Base-by-base conservation (phyloP, 2,113 vertebrate species). In the Cairina moschata region DNA sequence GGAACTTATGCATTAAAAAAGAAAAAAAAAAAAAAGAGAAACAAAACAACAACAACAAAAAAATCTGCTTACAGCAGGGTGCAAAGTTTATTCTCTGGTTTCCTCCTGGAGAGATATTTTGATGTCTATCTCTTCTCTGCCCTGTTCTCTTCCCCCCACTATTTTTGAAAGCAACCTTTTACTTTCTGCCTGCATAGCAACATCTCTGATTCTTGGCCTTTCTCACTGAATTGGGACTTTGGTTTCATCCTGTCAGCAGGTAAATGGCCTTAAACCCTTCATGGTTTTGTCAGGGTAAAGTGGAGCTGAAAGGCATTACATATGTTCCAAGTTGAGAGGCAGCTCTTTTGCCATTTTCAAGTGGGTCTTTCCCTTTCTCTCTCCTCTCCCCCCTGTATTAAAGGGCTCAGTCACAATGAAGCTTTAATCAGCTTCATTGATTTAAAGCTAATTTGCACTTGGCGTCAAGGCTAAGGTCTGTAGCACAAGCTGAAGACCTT, bases 371-470 rank as follows among this genome's bases (percentile, higher is more conserved):
- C 50, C 94, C 95, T 97, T 95, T 92, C 86, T 89, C 54, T 79
- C 81, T 63, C 93, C 86, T 11, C 65, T 34, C 0, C 92, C 90
- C 80, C 95, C 97, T 93, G 96, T 97, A 92, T 97, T 98, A 98
- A 95, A 98, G 87, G 91, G 94, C 92, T 97, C 87, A 60, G 86
- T 91, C 94, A 98, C 98, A 98, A 98, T 97, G 96, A 92, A 95
- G 97, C 97, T 98, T 98, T 98, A 98, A 98, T 98, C 98, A 98
- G 98, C 98, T 97, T 97, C 97, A 98, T 98, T 98, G 98, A 98
- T 98, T 98, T 98, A 98, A 98, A 98, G 97, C 98, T 98, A 98
- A 98, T 98, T 98, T 98, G 97, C 97, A 98, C 98, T 98, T 98
- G 97, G 98, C 98, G 98, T 98, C 97, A 97, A 98, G 98, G 97